Evolutionary conservation across 2,888 invertebrate genomes (phyloP), one percentile per base, ranked within the genome.

Genomic region (Drosophila aldrichi): DNA sequence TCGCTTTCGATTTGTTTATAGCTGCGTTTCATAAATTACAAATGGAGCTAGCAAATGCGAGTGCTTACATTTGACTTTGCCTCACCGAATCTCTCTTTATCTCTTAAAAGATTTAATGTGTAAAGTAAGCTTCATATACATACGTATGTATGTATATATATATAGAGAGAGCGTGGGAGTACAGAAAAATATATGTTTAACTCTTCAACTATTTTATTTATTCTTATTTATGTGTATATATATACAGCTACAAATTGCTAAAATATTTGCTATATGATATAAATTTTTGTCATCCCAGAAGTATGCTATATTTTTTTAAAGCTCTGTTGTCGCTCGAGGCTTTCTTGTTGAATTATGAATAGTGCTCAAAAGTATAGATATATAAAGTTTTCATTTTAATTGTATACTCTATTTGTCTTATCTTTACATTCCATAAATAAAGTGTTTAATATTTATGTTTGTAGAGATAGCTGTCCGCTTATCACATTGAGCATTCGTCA

Each of bases 1-100:
- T 82, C 74, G 79, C 71, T 73, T 84, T 88, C 82, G 88, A 88
- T 83, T 88, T 84, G 83, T 85, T 88, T 85, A 82, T 83, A 43
- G 77, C 77, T 74, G 69, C 64, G 79, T 79, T 88, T 77, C 74
- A 88, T 82, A 83, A 83, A 83, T 88, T 81, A 77, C 77, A 74
- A 80, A 80, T 82, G 73, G 75, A 80, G 78, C 78, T 71, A 70
- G 76, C 73, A 87, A 57, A 54, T 54, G 25, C 49, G 52, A 65
- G 54, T 49, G 36, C 43, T 38, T n/a, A 5, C 29, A 14, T 12
- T 46, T 34, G 44, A 32, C 32, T 20, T 34, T 3, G 7, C 48
- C 48, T 32, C 41, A 22, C 6, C 12, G n/a, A 12, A 20, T 20
- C 20, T 16, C 7, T 14, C 32, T 49, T 14, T 34, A 32, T 14